phyloP scores from a whole-genome alignment of 2,888 invertebrate genomes.

The Spialia ferax region DNA sequence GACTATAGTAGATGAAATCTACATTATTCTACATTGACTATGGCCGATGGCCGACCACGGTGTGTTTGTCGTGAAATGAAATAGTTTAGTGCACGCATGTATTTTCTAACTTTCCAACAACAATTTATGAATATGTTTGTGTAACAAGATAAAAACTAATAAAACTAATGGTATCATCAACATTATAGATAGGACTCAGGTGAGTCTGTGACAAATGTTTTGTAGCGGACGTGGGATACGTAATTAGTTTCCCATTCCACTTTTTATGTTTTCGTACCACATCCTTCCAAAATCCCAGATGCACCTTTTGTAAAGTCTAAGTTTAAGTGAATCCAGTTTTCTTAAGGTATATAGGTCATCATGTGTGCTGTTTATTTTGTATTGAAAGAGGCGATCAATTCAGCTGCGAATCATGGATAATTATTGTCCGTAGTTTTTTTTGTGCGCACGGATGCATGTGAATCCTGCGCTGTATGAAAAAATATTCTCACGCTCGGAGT shows the following conservation, averaged over 20 bases:
- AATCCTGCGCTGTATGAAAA: slow-evolving; percentile 64
- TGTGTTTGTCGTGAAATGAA: slow-evolving; percentile 64
- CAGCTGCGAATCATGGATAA: slow-evolving; percentile 60
- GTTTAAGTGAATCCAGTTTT: slow-evolving; percentile 67
- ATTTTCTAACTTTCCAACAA: slow-evolving; percentile 48
- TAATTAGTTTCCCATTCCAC: slow-evolving; percentile 73
- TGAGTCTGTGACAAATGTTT: slow-evolving; percentile 53
- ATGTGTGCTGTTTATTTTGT: slow-evolving; percentile 53
- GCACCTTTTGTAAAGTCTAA: slow-evolving; percentile 61
- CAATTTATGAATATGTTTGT: slow-evolving; percentile 57
- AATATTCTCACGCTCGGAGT: slow-evolving; percentile 72
- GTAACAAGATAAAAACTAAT: slow-evolving; percentile 53
- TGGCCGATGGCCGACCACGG: slow-evolving; percentile 61
- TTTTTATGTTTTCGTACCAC: slow-evolving; percentile 71
- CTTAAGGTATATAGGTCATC: slow-evolving; percentile 57
- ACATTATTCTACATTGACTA: slow-evolving; percentile 29
- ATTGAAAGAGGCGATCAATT: slow-evolving; percentile 64
- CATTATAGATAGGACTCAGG: slow-evolving; percentile 55
- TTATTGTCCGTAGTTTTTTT: slow-evolving; percentile 57
- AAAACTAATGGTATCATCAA: slow-evolving; percentile 56
- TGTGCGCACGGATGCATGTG: slow-evolving; percentile 65
- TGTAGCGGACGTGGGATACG: slow-evolving; percentile 65
- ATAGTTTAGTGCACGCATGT: slow-evolving; percentile 65
- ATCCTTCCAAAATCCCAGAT: slow-evolving; percentile 66
- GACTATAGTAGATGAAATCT: neutral